Evolutionary conservation across 1,140 invertebrate species (phyloP), one percentile per base, ranked within the genome.

Genomic region (Drosophila tropicalis): DNA sequence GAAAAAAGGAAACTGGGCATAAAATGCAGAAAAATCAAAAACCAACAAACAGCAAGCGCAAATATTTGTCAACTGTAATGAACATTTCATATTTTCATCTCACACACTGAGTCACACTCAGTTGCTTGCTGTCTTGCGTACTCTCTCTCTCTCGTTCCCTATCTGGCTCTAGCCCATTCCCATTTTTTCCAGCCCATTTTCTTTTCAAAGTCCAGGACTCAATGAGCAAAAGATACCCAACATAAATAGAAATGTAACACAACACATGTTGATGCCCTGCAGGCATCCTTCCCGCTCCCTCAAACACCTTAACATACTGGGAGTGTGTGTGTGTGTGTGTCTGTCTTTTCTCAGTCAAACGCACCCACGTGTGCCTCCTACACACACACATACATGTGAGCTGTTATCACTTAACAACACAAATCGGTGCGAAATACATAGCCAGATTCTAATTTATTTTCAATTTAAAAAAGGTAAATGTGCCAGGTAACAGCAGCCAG

Each of bases 1-100:
- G 79, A 76, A 62, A 69, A 69, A 68, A 70, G 68, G 72, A 72
- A 72, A 72, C 79, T 76, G 82, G 82, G 70, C 76, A 73, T 72
- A 81, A 71, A 78, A 85, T 77, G 66, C 69, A 70, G 58, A 72
- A 81, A 85, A 76, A 69, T 78, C 76, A 76, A 74, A 83, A 78
- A 82, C 62, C 66, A 56, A 74, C 75, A 72, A 79, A 79, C 72
- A 79, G 82, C 76, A 66, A 73, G 69, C 62, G 84, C 71, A 89
- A 89, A 89, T 89, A 89, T 89, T 89, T 89, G 85, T 84, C 84
- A 89, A 90, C 85, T 89, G 84, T 89, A 89, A 89, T 89, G 84
- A 89, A 89, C 85, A 90, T 90, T 89, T 89, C 84, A 89, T 90
- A 89, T 87, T 87, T 86, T 70, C 76, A 60, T 79, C 64, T 70